These are phyloP conservation scores for Tipula lateralis DNA, from an alignment of 2,888 invertebrate species.

Conservation along the genomic window DNA sequence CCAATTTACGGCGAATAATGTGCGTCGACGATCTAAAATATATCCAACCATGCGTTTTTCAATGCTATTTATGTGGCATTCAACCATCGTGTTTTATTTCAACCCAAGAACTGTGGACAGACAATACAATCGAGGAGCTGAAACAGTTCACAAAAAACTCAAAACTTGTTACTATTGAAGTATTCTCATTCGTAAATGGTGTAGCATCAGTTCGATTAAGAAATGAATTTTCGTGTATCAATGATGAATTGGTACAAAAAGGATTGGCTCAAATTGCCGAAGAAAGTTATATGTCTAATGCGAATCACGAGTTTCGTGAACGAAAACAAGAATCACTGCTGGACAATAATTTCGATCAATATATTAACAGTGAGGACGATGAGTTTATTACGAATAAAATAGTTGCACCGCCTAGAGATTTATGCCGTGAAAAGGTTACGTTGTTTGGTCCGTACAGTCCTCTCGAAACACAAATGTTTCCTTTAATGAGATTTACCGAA, in stretches of 20 bases:
- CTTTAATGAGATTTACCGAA: conserved; percentile 56
- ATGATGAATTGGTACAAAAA: conserved; percentile 58
- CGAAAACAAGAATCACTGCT: conserved; percentile 42
- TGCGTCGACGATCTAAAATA: conserved; percentile 38
- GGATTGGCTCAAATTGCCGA: conserved; percentile 63
- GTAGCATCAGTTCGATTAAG: conserved; percentile 64
- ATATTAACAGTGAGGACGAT: conserved; percentile 39
- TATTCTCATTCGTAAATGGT: conserved; percentile 74
- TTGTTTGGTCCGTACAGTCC: conserved; percentile 79
- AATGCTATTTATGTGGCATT: conserved; percentile 65
- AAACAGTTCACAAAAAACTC: neutral
- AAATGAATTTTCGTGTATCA: conserved; percentile 52
- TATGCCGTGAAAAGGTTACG: conserved; percentile 42
- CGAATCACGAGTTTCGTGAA: conserved; percentile 57
- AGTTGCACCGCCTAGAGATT: conserved; percentile 44
- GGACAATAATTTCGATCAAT: conserved; percentile 34
- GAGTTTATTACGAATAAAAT: conserved; percentile 47
- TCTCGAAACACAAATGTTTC: conserved; percentile 66
- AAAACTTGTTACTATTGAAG: conserved; percentile 34
- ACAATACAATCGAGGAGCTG: conserved; percentile 47
- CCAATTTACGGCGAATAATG: neutral
- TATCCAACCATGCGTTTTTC: conserved; percentile 60
- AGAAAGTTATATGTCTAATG: conserved; percentile 71
- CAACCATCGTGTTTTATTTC: conserved; percentile 61
- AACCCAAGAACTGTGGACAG: conserved; percentile 59